Evolutionary conservation across 2,797 vertebrate species (phyloP).

Genomic region (Thaleichthys pacificus): DNA sequence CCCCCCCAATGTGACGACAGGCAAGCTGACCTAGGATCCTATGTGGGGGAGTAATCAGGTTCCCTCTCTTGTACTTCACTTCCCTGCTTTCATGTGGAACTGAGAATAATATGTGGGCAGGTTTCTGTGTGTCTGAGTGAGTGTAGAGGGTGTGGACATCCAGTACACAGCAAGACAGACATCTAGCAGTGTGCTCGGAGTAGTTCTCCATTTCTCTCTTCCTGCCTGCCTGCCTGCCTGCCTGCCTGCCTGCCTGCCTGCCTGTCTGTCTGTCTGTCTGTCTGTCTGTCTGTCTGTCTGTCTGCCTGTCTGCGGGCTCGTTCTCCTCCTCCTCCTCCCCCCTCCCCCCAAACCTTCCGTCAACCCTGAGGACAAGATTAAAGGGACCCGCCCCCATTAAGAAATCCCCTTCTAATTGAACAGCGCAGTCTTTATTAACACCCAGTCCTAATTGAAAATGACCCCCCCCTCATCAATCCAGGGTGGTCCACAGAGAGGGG

Average conservation of each 20-base stretch:
- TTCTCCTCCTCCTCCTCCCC: not conserved
- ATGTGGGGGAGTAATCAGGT: conserved; percentile 46
- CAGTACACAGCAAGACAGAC: not conserved
- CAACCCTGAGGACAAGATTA: conserved; percentile 39
- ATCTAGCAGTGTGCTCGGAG: no score
- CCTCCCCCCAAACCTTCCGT: conserved; percentile 3
- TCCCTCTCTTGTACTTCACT: conserved; percentile 54
- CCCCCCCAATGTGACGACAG: no score
- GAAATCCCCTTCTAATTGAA: conserved; percentile 39
- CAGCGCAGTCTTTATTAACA: conserved; percentile 49
- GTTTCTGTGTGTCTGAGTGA: conserved; percentile 32
- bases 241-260: not conserved
- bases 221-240: no score
- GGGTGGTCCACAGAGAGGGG: conserved; percentile 14
- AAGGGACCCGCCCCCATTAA: conserved; percentile 38
- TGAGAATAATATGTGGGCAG: conserved; percentile 36
- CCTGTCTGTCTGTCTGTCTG: not conserved
- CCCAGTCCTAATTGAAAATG: conserved; percentile 39
- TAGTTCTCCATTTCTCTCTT: not conserved
- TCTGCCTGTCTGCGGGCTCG: not conserved
- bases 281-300: not conserved
- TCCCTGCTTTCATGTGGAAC: conserved; percentile 55
- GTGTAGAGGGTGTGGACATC: conserved; percentile 15
- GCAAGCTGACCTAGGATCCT: no score
- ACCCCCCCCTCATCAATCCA: conserved; percentile 35